Evolutionary conservation across 2,888 invertebrate species (phyloP), one percentile per base, ranked within the genome.

Genomic region (Brachyopa scutellaris): DNA sequence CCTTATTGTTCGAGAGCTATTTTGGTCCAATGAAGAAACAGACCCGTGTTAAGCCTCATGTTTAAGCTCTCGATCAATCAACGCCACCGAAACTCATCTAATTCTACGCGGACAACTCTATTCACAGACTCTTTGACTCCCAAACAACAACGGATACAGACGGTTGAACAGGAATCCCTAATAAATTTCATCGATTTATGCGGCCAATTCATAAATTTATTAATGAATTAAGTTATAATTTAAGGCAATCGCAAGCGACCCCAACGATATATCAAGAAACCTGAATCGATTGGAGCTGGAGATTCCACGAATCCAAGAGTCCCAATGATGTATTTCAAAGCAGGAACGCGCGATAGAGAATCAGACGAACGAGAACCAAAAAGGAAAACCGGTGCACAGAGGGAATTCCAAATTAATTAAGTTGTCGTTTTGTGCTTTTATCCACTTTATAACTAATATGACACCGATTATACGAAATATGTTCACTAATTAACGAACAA

Each of bases 381-480:
- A 45, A 7, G 23, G 29, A 57, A 21, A 51, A 47, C 7, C 23
- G 51, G 49, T 62, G 31, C 80, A 64, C 74, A 74, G 59, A 82
- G 76, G 87, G 88, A 89, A 88, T 87, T 88, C 88, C 88, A 88
- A 89, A 89, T 89, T 89, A 89, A 89, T 89, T 89, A 89, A 89
- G 88, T 88, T 89, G 89, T 89, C 89, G 89, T 89, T 89, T 88
- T 88, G 87, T 87, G 87, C 88, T 88, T 88, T 88, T 88, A 88
- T 88, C 88, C 88, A 88, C 89, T 89, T 89, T 89, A 89, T 89
- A 89, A 89, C 89, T 89, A 89, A 89, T 89, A 89, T 88, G 89
- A 89, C 89, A 89, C 88, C 89, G 89, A 89, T 89, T 89, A 89
- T 89, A 88, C 89, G 89, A 89, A 88, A 89, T 89, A 89, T 89